Percentiles rank a stretch among this genome's conserved stretches.
Evolutionary conservation across 92 coral and sea anemone species (phyloP).

Genomic region (Diadumene lineata): DNA sequence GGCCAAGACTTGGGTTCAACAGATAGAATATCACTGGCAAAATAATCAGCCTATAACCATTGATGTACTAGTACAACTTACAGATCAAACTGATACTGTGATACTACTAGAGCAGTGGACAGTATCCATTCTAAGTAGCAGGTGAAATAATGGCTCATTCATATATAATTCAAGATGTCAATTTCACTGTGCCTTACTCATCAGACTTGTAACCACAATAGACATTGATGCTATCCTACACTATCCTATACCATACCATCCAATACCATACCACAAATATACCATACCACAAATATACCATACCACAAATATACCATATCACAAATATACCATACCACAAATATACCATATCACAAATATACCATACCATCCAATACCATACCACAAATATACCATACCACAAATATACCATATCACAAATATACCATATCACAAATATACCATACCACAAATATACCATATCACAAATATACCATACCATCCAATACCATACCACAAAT

Average conservation of each 20-base stretch:
- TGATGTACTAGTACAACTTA: constrained; percentile 50
- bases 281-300: neutral
- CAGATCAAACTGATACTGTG: constrained; percentile 26
- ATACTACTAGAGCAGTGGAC: constrained; percentile 91
- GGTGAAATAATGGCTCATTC: neutral
- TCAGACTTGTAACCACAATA: too few species aligned
- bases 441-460: neutral
- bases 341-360: too few species aligned
- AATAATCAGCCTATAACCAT: constrained; percentile 50
- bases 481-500: neutral
- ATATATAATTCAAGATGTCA: too few species aligned
- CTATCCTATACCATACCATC: neutral
- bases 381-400: neutral
- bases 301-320: neutral
- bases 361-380: neutral
- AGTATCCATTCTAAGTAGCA: constrained; percentile 50
- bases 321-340: neutral
- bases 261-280: neutral
- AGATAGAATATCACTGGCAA: constrained; percentile 68
- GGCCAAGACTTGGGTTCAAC: constrained; percentile 36
- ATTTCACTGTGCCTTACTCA: too few species aligned
- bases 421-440: neutral
- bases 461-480: neutral
- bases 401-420: neutral
- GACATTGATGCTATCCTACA: too few species aligned